Base-by-base conservation (phyloP, 2,888 invertebrate genomes). In the Reticulitermes lucifugus region DNA sequence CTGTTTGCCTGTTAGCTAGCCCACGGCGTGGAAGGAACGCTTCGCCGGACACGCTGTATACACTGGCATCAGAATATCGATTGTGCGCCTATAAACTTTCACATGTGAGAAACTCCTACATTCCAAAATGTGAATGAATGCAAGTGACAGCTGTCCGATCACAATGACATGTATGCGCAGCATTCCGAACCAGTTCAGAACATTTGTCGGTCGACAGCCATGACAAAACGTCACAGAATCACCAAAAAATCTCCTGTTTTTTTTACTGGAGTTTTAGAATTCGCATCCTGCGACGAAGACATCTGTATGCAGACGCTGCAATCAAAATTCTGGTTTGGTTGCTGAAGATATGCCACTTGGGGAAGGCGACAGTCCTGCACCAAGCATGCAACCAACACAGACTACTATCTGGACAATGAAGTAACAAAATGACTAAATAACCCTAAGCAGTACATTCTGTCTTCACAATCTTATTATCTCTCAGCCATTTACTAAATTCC, bases 111-210 rank as follows among this genome's bases (percentile, higher is more conserved):
- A 21, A 29, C 21, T 2, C 25, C 10, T 65, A 25, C 65, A 65
- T 25, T 65, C 5, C 65, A 65, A 25, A 65, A 65, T 65, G 65
- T 12, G 65, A 65, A 65, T 5, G 73, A 65, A 65, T 73, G 73
- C 21, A 21, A 41, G 41, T 73, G 73, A 73, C 73, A 73, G 73
- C 73, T 73, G 73, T 73, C 73, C 41, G 41, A 73, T 73, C 35
- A 73, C 73, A 41, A 73, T 73, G 73, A 73, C 73, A 73, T 73
- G 41, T 41, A 41, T 14, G 73, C 41, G 73, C 73, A 41, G 73
- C 21, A 73, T 73, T 73, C 35, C 73, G 73, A 73, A 73, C 73
- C 73, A 73, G 41, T 73, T 41, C 73, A 73, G 41, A 73, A 73
- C 41, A 73, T 73, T 73, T 18, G 21, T 9, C 18, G 14, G 73